Evolutionary conservation across 2,797 vertebrate species (phyloP), one percentile per base, ranked within the genome.

Genomic region (Gymnothorax javanicus): DNA sequence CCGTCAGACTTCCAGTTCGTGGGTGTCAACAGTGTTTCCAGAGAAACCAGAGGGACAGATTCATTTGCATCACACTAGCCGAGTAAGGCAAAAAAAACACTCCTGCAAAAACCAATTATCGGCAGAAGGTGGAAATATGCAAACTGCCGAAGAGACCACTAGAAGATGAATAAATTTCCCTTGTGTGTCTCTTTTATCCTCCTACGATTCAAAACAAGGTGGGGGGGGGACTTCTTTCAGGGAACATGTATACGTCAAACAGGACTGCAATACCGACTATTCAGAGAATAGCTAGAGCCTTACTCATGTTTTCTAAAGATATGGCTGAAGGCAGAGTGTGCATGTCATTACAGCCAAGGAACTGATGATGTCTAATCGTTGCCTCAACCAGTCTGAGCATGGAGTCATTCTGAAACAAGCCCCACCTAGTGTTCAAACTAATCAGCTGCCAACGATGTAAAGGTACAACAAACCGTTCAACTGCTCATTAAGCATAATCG

Each of bases 361-460:
- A 23, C 11, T 54, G 50, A 79, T 79, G 43, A 54, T 54, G 75
- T 9, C 50, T 52, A 52, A 79, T 79, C 43, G 20, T 54, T 54
- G 2, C 17, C 0, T 20, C n/a, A 6, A 25, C 50, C 43, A 54
- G 75, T 2, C 50, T 23, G 13, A 0, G 75, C 50, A 11, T 12
- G 43, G 50, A 23, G 20, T 23, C 20, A 79, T 79, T 88, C 89
- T 84, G 92, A 85, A 90, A 90, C 17, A 15, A 2, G 20, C 87
- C 25, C 93, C 94, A 89, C 91, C 94, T 94, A 85, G 88, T 94
- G 94, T 86, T 88, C 83, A 87, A 13, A 7, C 57, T 62, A 2
- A 52, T 52, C 43, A 88, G 94, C 87, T 93, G 88, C 92, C 67
- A 12, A 6, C 3, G 25, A 57, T 57, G 9, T 4, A 12, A 58